phyloP scores from a whole-genome alignment of 2,113 vertebrate species.

The Oryzias celebensis region DNA sequence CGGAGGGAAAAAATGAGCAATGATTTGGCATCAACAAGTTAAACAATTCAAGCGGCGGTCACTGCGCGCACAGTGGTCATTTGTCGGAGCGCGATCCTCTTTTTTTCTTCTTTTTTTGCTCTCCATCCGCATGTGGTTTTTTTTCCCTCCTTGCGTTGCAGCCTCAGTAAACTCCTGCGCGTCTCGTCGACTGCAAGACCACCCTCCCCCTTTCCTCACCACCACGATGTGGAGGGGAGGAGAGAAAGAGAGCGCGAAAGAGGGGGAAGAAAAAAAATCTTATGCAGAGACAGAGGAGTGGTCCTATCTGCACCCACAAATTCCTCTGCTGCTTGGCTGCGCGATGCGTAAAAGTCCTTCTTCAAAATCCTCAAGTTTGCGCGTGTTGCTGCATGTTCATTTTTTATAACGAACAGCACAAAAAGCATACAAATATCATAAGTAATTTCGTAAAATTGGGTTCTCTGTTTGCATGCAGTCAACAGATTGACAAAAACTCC shows the following conservation, averaged over 20 bases:
- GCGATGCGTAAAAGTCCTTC: conserved; percentile 49
- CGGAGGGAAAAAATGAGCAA: conserved; percentile 19
- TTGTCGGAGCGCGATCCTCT: conserved; percentile 29
- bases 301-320: conserved; percentile 70
- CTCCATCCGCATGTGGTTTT: conserved; percentile 45
- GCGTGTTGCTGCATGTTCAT: conserved; percentile 11
- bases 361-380: conserved; percentile 36
- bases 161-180: conserved; percentile 78
- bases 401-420: conserved; percentile 7
- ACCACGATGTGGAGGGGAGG: conserved; percentile 49
- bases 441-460: too few species aligned
- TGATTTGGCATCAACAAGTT: conserved; percentile 76
- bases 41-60: conserved; percentile 64
- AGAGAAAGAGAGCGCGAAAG: conserved; percentile 65
- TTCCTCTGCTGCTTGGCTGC: conserved; percentile 59
- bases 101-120: conserved; percentile 8
- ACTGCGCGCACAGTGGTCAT: conserved; percentile 33
- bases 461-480: too few species aligned
- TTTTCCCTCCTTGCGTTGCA: conserved; percentile 52
- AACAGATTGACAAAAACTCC: too few species aligned
- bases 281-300: conserved; percentile 60
- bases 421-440: too few species aligned
- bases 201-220: conserved; percentile 66
- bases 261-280: conserved; percentile 19
- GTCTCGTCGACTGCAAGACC: conserved; percentile 75